Evolutionary conservation across 2,797 vertebrate genomes (phyloP).

Genomic region (Peromyscus melanophrys): DNA sequence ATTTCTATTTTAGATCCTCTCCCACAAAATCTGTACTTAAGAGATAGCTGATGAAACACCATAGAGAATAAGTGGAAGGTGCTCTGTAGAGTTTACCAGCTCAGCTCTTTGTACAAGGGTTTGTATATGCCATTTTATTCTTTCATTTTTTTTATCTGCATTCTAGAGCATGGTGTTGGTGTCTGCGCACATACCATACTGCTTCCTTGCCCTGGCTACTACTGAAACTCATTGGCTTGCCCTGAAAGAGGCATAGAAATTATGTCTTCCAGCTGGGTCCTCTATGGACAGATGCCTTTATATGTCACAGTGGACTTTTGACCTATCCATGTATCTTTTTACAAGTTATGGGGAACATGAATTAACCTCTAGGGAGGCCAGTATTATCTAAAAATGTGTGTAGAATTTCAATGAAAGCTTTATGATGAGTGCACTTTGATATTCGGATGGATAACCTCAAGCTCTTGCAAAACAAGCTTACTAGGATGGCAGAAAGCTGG

Average conservation of each 20-base stretch:
- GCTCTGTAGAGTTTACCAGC: background rate
- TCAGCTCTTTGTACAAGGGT: background rate
- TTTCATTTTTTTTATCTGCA: background rate
- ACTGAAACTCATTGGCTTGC: background rate
- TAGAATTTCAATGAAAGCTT: constrained; percentile 46
- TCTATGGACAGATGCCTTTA: background rate
- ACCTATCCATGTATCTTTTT: background rate
- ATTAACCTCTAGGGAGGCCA: constrained; percentile 3
- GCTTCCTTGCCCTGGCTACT: background rate
- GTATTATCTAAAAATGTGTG: constrained; percentile 27
- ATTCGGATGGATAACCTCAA: background rate
- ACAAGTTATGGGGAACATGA: constrained; percentile 22
- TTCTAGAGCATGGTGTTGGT: background rate
- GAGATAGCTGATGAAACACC: constrained; percentile 67
- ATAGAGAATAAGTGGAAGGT: background rate
- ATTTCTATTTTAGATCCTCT: background rate
- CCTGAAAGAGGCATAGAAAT: background rate
- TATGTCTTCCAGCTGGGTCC: background rate
- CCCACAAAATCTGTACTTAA: constrained; percentile 72
- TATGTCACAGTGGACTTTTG: constrained; percentile 35
- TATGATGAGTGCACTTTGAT: background rate
- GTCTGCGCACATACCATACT: background rate
- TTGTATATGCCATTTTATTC: background rate
- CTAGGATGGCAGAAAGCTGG: background rate
- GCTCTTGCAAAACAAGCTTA: background rate